Evolutionary conservation across 2,888 invertebrate genomes (phyloP).

Genomic region (Drosophila picticornis): DNA sequence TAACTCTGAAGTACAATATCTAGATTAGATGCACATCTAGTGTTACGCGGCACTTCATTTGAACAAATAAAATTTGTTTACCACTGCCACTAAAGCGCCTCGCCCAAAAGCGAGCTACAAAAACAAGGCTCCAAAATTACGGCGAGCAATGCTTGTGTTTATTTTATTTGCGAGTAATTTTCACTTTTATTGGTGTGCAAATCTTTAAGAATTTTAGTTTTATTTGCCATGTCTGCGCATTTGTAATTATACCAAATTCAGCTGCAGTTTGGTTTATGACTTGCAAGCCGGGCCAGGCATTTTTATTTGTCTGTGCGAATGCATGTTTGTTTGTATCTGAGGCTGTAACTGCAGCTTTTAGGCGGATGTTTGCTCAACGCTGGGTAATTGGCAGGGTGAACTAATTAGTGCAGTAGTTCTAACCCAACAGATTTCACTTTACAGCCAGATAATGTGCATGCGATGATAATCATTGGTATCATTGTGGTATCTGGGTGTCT

Average conservation of each 20-base stretch:
- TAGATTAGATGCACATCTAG: not conserved
- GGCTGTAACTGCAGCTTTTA: conserved; percentile 14
- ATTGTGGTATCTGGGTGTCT: conserved; percentile 35
- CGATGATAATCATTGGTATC: conserved; percentile 11
- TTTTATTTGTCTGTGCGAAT: not conserved
- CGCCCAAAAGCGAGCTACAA: conserved; percentile 15
- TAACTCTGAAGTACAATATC: not conserved
- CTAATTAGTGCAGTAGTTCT: conserved; percentile 73
- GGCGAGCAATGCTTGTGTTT: conserved; percentile 24
- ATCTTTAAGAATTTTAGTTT: conserved; percentile 42
- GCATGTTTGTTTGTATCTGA: conserved; percentile 4
- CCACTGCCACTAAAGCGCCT: conserved; percentile 16
- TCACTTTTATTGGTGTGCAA: conserved; percentile 64
- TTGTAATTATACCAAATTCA: conserved; percentile 62
- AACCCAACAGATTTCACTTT: conserved; percentile 56
- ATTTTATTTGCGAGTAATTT: conserved; percentile 53
- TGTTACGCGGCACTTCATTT: not conserved
- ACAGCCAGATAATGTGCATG: conserved; percentile 38
- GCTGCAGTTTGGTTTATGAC: conserved; percentile 37
- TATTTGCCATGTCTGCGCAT: conserved; percentile 66
- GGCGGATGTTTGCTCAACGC: conserved; percentile 34
- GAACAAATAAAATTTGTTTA: not conserved
- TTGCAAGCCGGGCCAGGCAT: conserved; percentile 12
- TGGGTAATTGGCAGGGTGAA: conserved; percentile 50
- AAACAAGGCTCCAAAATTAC: conserved; percentile 30